Base-by-base conservation (phyloP, 92 coral and sea anemone species). In the Heliopora coerulea region DNA sequence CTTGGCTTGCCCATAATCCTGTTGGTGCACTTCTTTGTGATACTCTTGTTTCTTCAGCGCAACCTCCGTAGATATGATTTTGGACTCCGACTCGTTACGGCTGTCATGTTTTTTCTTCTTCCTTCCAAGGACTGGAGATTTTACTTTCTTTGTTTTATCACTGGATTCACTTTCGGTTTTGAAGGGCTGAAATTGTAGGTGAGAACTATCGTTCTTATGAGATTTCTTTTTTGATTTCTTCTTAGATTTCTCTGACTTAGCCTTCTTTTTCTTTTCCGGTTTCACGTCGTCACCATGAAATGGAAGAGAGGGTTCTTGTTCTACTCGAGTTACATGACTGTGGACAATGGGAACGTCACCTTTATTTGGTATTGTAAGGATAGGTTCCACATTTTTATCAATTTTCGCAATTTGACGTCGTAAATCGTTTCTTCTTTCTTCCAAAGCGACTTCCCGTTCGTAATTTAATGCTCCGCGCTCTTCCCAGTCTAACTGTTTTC, bases 401-500 rank as follows among this genome's bases (percentile, higher is more conserved):
- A 93, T 93, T 64, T 87, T 83, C 2, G 96, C 98, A 42, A 93
- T 83, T 56, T 93, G 82, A 20, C 98, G 78, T 54, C 91, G 96
- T 26, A 93, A 72, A 42, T 81, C 88, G 57, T 89, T 96, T 61
- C 98, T 68, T 7, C 98, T 82, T 64, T 91, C 91, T 63, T 93
- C 98, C 67, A 93, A 69, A 40, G 72, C 96, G 48, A 89, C 83
- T 35, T 93, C 96, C 18, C 89, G 85, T 60, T 85, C 88, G 60
- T 54, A 87, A 72, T 87, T 89, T 54, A 91, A 61, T 49, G 88
- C 93, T 7, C 96, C 96, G 12, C 86, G 88, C 18, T 90, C 95
- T 67, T 93, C 98, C 98, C 98, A 89, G 61, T 90, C 87, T 54
- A 83, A 74, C 8, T 73, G 96, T 26, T 80, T 83, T 23, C 76